Percentiles rank a stretch among this genome's conserved stretches.
Conservation (phyloP, 1,140 invertebrate species). For the Geopemphigus sp. region DNA sequence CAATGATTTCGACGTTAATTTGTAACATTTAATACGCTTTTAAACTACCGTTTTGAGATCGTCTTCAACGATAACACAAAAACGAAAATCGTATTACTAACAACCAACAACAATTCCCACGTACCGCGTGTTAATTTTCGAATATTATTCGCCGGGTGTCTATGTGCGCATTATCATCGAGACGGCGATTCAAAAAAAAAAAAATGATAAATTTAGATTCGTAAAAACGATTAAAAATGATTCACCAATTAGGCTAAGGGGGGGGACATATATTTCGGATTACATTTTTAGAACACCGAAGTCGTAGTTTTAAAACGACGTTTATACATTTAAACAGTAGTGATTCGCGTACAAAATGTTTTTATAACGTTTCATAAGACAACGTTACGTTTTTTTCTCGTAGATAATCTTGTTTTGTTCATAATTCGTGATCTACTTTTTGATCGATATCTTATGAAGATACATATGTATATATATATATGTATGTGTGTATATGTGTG, state of each 20-base stretch:
- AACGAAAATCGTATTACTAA: not conserved
- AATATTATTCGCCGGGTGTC: too few relatives aligned
- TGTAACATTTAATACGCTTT: not conserved
- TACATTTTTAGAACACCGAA: not conserved
- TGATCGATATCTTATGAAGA: too few relatives aligned
- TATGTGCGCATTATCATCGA: too few relatives aligned
- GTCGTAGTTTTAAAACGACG: not conserved
- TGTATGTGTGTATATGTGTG: too few relatives aligned
- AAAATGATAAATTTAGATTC: too few relatives aligned
- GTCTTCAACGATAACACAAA: not conserved
- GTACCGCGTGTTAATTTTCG: too few relatives aligned
- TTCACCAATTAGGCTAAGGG: too few relatives aligned
- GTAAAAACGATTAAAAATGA: too few relatives aligned
- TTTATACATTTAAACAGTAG: too few relatives aligned
- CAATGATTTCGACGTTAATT: not conserved
- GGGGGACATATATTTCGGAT: not conserved
- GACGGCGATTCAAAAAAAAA: too few relatives aligned
- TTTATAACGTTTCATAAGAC: not conserved
- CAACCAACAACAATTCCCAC: not conserved
- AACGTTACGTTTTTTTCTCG: not conserved
- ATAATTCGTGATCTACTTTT: not conserved
- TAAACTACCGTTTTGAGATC: not conserved
- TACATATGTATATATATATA: too few relatives aligned
- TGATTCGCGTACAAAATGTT: conserved; percentile 12
- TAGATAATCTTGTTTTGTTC: not conserved